Percentiles rank a stretch among this genome's conserved stretches.
These are phyloP conservation scores for Marcusenius ussheri DNA, from an alignment of 2,113 vertebrate species.

Conservation along the genomic window DNA sequence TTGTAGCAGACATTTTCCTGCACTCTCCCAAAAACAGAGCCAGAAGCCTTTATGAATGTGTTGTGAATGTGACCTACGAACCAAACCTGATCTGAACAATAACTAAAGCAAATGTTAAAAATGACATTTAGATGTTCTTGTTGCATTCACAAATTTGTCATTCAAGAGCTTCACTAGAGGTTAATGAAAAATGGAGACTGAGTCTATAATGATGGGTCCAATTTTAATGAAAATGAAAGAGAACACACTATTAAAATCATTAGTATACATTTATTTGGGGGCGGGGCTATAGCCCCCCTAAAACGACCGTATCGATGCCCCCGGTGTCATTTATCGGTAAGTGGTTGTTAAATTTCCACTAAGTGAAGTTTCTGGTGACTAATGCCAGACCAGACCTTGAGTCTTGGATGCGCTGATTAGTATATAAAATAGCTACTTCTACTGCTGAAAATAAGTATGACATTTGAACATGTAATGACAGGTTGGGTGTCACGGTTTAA, in stretches of 20 bases:
- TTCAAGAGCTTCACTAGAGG: neutral
- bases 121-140: neutral
- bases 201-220: neutral
- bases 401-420: neutral
- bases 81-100: neutral
- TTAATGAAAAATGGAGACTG: neutral
- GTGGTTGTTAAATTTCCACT: neutral
- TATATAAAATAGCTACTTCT: neutral
- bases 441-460: neutral
- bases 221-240: neutral
- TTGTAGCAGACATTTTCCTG: neutral
- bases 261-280: neutral
- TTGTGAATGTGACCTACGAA: neutral
- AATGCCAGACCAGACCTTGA: neutral
- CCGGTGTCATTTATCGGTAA: neutral
- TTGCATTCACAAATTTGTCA: neutral
- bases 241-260: neutral
- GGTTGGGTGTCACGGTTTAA: neutral
- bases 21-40: neutral
- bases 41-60: neutral
- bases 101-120: neutral
- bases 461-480: neutral
- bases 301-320: neutral
- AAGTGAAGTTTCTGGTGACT: neutral
- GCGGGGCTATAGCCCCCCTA: neutral